Evolutionary conservation across 2,888 invertebrate species (phyloP).

Genomic region (Eupithecia pulchellata): DNA sequence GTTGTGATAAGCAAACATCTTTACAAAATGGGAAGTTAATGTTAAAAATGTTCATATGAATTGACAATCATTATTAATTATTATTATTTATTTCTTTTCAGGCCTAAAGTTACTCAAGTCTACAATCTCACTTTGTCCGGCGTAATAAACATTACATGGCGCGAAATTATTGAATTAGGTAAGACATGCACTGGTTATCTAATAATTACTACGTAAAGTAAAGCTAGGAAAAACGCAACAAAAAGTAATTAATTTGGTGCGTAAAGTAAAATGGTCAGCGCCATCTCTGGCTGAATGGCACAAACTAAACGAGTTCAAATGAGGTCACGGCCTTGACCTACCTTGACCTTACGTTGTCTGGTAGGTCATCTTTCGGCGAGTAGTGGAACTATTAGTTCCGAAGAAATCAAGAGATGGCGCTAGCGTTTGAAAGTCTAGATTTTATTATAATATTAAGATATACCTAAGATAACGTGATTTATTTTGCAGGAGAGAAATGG

Average conservation of each 20-base stretch:
- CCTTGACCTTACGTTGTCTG: not conserved
- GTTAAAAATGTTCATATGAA: not conserved
- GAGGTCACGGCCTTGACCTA: not conserved
- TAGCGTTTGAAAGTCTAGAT: not conserved
- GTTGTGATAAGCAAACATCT: not conserved
- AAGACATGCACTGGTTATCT: constrained; percentile 52
- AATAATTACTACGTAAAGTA: not conserved
- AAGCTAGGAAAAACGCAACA: not conserved
- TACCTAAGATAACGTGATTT: not conserved
- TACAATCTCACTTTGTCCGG: constrained; percentile 92
- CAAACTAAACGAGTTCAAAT: not conserved
- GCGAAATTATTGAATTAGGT: constrained; percentile 89
- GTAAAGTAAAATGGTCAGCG: not conserved
- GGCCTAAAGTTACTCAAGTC: constrained; percentile 81
- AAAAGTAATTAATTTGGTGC: not conserved
- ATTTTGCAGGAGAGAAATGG: constrained; percentile 76
- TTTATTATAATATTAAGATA: no score
- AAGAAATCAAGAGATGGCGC: not conserved
- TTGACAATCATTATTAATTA: no score
- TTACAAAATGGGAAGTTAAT: not conserved
- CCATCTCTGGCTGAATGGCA: not conserved
- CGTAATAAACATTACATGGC: constrained; percentile 93
- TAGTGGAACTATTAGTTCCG: not conserved
- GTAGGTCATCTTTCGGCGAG: not conserved
- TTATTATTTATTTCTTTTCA: constrained; percentile 44